Conservation (phyloP, 2,888 invertebrate genomes). For the Hecatera dysodea region DNA sequence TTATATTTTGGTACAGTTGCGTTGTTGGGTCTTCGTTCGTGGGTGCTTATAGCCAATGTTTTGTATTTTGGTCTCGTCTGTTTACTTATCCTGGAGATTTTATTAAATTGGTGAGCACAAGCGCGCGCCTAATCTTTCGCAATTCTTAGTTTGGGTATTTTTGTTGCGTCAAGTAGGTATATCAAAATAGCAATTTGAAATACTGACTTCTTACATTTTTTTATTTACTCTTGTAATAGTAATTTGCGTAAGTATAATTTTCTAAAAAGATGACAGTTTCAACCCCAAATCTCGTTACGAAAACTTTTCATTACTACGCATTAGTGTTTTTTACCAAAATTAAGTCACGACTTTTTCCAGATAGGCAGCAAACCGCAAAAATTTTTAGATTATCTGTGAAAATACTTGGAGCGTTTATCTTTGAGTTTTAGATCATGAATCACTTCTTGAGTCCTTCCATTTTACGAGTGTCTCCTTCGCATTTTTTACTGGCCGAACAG, state of each 20-base stretch:
- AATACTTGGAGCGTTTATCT: slow-evolving; percentile 51
- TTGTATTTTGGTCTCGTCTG: slow-evolving; percentile 30
- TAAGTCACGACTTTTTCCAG: slow-evolving; percentile 11
- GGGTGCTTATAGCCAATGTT: slow-evolving; percentile 40
- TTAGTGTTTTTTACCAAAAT: slow-evolving; percentile 14
- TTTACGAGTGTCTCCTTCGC: slow-evolving; percentile 52
- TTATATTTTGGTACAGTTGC: slow-evolving; percentile 37
- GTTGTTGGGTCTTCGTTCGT: slow-evolving; percentile 41
- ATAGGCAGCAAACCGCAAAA: slow-evolving; percentile 4
- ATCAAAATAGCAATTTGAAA: too few relatives aligned
- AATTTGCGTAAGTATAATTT: too few relatives aligned
- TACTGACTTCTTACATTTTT: not conserved
- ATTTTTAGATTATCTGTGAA: slow-evolving; percentile 43
- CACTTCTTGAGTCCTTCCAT: slow-evolving; percentile 38
- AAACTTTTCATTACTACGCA: not conserved
- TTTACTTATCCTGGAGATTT: slow-evolving; percentile 21
- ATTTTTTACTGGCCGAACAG: slow-evolving; percentile 53
- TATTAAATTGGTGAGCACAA: slow-evolving; percentile 14
- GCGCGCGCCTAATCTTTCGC: not conserved
- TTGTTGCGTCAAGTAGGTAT: not conserved
- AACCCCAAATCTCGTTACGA: not conserved
- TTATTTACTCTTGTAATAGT: not conserved
- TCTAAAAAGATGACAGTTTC: not conserved
- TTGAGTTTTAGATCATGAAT: slow-evolving; percentile 58
- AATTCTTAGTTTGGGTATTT: not conserved